Evolutionary conservation across 2,888 invertebrate species (phyloP).

Genomic region (Pollenia labialis): DNA sequence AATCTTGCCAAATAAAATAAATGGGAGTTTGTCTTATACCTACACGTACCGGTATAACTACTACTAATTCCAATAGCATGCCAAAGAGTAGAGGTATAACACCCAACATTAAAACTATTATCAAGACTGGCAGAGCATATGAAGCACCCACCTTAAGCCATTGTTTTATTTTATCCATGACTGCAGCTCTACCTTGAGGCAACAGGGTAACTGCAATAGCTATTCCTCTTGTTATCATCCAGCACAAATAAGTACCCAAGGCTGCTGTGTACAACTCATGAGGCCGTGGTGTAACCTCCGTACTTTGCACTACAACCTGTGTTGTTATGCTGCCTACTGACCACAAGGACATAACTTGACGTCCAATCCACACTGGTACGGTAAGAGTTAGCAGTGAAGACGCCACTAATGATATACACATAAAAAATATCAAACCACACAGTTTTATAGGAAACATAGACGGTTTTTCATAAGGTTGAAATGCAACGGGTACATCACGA

Average conservation of each 20-base stretch:
- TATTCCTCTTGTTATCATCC: constrained; percentile 94
- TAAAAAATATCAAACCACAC: constrained; percentile 88
- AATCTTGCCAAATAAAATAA: constrained; percentile 96
- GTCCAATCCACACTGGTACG: constrained; percentile 95
- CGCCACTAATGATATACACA: constrained; percentile 93
- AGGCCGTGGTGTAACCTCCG: constrained; percentile 86
- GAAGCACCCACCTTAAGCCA: constrained; percentile 91
- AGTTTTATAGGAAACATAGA: constrained; percentile 91
- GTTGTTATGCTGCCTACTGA: constrained; percentile 85
- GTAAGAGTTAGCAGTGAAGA: constrained; percentile 93
- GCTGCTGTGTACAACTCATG: constrained; percentile 99
- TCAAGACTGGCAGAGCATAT: constrained; percentile 90
- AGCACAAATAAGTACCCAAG: constrained; percentile 96
- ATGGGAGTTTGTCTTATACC: constrained; percentile 96
- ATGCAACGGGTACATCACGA: constrained; percentile 92
- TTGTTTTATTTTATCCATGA: constrained; percentile 88
- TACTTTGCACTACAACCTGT: constrained; percentile 75
- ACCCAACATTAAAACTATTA: constrained; percentile 90
- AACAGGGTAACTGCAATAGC: constrained; percentile 94
- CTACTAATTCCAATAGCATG: constrained; percentile 94
- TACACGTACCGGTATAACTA: constrained; percentile 96
- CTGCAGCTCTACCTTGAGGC: constrained; percentile 93
- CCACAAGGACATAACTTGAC: constrained; percentile 95
- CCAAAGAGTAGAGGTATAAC: constrained; percentile 97
- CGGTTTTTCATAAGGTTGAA: constrained; percentile 93